Base-by-base conservation (phyloP, 2,888 invertebrate genomes). In the Anoplius nigerrimus region DNA sequence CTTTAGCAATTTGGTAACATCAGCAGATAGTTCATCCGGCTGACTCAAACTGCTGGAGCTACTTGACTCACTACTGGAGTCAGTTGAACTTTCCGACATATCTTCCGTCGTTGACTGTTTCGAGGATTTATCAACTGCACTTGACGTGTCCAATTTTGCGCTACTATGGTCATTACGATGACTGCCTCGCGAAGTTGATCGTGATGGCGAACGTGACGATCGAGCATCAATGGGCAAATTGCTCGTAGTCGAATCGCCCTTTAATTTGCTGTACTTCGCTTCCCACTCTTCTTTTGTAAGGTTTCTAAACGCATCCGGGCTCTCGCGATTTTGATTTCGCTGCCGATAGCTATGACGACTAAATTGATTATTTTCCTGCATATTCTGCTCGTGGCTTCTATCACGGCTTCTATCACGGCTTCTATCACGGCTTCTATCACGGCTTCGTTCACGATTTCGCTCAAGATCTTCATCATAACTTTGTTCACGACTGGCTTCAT, bases 251-350 rank as follows among this genome's bases (percentile, higher is more conserved):
- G 54, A 15, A 46, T 64, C 69, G 3, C 27, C 5, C 51, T 27
- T 68, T 0, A 74, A 69, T 6, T 75, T 80, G 0, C 82, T 83
- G 42, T 87, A 83, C 16, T 81, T 86, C 0, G 86, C 87, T 13
- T 88, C 87, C 88, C 88, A 88, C 58, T 88, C 89, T 62, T 88
- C 88, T 62, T 86, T 88, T 2, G 88, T 87, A 11, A 88, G 69
- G 66, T 88, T 88, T 5, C 88, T 75, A 46, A 82, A 88, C 0
- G 81, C 73, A 11, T 86, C 85, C 0, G 82, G 74, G 56, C 76
- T 77, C 11, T 84, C 76, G 18, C 55, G 69, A 0, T 66, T 76
- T 6, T 81, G 75, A 1, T 48, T 48, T 48, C 48, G n/a, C 48
- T 34, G 34, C 1, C 34, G 34, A 6, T 34, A 34, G 34, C 4